Evolutionary conservation across 2,797 vertebrate species (phyloP).

Genomic region (Chrosomus eos): DNA sequence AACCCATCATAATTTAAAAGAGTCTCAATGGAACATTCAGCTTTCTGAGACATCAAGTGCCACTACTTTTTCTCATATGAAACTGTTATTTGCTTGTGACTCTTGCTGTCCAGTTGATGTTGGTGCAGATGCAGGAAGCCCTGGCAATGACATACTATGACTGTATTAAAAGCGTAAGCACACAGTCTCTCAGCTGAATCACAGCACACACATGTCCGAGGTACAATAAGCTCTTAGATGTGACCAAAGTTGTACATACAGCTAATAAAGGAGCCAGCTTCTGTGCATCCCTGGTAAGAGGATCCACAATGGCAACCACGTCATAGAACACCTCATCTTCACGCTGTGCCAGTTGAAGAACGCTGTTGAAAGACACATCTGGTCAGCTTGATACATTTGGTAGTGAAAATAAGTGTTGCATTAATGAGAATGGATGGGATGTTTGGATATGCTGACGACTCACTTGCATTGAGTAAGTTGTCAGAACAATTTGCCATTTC

Average conservation of each 20-base stretch:
- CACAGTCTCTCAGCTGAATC: neutral
- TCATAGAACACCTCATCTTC: constrained; percentile 88
- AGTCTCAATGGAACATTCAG: neutral
- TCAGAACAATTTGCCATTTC: neutral
- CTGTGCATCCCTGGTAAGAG: constrained; percentile 91
- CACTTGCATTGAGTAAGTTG: neutral
- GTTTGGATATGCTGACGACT: neutral
- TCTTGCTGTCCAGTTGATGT: neutral
- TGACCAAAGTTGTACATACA: constrained; percentile 76
- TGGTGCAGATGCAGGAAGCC: neutral
- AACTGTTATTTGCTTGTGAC: neutral
- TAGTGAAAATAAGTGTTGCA: neutral
- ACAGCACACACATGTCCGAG: constrained; percentile 7
- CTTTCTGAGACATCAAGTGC: neutral
- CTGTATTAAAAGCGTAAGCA: neutral
- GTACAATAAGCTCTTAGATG: neutral
- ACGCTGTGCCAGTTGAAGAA: constrained; percentile 83
- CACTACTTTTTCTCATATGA: neutral
- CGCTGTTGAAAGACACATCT: constrained; percentile 70
- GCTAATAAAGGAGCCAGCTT: constrained; percentile 88
- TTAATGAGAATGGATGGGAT: neutral
- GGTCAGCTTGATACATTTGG: neutral
- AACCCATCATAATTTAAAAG: neutral
- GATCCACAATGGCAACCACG: constrained; percentile 89
- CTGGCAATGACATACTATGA: neutral